Evolutionary conservation across 2,113 vertebrate genomes (phyloP).

Genomic region (Aphyosemion australe): DNA sequence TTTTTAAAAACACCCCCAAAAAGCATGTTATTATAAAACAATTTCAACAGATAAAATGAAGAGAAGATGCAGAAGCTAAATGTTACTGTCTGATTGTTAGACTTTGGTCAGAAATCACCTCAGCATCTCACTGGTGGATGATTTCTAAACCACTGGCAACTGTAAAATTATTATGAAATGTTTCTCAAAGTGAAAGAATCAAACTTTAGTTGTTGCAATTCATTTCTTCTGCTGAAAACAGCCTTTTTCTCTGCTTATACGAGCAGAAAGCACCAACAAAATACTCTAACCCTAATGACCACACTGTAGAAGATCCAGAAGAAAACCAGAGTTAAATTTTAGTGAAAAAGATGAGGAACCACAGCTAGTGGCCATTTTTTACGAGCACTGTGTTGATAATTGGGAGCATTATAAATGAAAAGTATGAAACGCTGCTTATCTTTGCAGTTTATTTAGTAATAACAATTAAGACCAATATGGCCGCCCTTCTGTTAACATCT

Average conservation of each 20-base stretch:
- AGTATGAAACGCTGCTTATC: background rate
- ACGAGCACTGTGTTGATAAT: background rate
- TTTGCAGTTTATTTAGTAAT: background rate
- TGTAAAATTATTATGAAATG: conserved; percentile 30
- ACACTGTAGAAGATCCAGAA: conserved; percentile 15
- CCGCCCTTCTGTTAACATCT: background rate
- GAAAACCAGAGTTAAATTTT: conserved; percentile 9
- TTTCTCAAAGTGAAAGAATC: conserved; percentile 22
- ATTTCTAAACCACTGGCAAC: conserved; percentile 31
- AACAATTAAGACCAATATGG: conserved; percentile 4
- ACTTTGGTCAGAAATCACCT: conserved; percentile 12
- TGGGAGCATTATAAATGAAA: conserved; percentile 6
- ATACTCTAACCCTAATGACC: conserved; percentile 29
- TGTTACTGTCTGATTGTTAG: no score
- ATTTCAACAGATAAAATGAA: no score
- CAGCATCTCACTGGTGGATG: conserved; percentile 5
- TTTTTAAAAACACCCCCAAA: no score
- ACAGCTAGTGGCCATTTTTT: conserved; percentile 13
- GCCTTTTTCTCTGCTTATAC: conserved; percentile 9
- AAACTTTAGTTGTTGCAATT: background rate
- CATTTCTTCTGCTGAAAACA: conserved; percentile 10
- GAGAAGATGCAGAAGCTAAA: background rate
- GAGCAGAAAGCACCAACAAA: conserved; percentile 46
- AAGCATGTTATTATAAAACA: no score
- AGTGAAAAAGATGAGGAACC: conserved; percentile 7